Conservation (phyloP, 2,113 vertebrate species). For the Halichoeres trimaculatus region DNA sequence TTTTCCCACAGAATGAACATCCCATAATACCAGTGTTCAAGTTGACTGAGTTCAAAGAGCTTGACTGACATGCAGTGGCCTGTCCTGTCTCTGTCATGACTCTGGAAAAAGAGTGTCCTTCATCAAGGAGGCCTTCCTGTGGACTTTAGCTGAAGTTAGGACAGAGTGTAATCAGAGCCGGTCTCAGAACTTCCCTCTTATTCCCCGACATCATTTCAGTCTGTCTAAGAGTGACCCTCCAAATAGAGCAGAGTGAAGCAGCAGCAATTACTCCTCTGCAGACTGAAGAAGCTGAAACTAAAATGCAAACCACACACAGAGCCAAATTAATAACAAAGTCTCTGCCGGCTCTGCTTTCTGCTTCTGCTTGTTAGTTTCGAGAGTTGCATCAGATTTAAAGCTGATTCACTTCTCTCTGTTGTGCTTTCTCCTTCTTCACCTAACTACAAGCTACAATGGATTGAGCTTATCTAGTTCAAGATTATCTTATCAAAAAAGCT, state of each 20-base stretch:
- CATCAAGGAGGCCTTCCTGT: neutral
- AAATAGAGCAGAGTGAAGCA: neutral
- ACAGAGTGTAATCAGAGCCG: neutral
- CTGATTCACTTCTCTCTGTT: neutral
- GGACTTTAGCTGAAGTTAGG: neutral
- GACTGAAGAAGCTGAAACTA: neutral
- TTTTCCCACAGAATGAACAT: constrained; percentile 3
- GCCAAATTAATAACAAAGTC: neutral
- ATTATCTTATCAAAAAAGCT: no score
- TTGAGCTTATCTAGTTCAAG: no score
- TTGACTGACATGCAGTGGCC: neutral
- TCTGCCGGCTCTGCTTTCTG: no score
- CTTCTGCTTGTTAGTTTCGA: neutral
- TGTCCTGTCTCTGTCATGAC: neutral
- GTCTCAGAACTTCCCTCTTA: neutral
- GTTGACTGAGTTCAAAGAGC: neutral
- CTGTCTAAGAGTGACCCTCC: neutral
- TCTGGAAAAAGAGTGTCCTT: neutral
- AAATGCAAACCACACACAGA: neutral
- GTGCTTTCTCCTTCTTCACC: no score
- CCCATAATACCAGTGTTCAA: neutral
- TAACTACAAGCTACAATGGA: no score
- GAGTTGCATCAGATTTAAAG: neutral
- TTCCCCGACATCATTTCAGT: neutral
- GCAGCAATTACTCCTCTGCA: neutral